These are phyloP conservation scores for Drosophila ironensis DNA, from an alignment of 1,140 invertebrate species.

Conservation along the genomic window DNA sequence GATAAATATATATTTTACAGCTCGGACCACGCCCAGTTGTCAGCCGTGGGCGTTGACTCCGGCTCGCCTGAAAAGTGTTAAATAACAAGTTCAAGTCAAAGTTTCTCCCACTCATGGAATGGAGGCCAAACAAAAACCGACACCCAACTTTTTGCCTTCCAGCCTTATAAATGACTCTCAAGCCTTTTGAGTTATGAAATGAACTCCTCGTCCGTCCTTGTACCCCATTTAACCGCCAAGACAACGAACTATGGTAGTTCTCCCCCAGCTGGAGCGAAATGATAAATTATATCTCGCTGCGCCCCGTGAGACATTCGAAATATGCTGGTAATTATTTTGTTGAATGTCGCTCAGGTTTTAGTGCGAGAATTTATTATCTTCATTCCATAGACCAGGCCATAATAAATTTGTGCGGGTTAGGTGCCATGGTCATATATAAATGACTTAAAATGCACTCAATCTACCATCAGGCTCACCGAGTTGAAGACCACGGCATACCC, in stretches of 20 bases:
- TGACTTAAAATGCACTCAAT: constrained; percentile 31
- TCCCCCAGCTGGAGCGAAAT: constrained; percentile 12
- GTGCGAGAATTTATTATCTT: constrained; percentile 59
- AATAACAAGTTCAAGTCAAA: constrained; percentile 57
- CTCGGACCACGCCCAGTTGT: constrained; percentile 32
- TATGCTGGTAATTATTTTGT: constrained; percentile 79
- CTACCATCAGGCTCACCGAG: not conserved
- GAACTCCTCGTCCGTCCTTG: constrained; percentile 9
- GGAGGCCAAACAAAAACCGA: not conserved
- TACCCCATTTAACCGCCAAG: not conserved
- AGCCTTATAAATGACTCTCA: constrained; percentile 56
- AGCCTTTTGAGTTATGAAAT: constrained; percentile 64
- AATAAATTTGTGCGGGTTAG: constrained; percentile 63
- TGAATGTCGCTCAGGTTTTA: constrained; percentile 73
- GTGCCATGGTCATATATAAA: constrained; percentile 44
- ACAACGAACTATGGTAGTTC: not conserved
- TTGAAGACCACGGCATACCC: too few relatives aligned
- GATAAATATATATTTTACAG: constrained; percentile 16
- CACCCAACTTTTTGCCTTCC: constrained; percentile 25
- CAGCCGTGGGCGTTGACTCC: constrained; percentile 20
- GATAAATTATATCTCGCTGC: constrained; percentile 50
- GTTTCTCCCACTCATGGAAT: not conserved
- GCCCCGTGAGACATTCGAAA: constrained; percentile 62
- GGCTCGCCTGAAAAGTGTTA: constrained; percentile 37
- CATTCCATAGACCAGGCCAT: constrained; percentile 24